phyloP scores from a whole-genome alignment of 1,140 invertebrate species.

The Zaprionus davidi region DNA sequence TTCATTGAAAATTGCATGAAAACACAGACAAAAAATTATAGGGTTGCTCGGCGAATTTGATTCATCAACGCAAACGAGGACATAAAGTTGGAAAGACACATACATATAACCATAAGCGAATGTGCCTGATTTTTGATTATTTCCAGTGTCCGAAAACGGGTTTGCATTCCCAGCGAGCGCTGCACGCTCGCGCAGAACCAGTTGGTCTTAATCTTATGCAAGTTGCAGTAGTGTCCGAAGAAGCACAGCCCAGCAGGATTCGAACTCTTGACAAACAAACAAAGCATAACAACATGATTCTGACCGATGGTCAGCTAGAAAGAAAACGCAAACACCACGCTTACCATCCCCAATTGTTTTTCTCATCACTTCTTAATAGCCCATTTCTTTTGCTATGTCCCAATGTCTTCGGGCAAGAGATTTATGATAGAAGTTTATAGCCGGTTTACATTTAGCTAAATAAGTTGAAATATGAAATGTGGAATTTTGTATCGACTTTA shows the following conservation, averaged over 20 bases:
- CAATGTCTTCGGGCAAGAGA: background rate
- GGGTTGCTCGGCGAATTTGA: conserved; percentile 49
- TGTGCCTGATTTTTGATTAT: conserved; percentile 25
- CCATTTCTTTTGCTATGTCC: background rate
- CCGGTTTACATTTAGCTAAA: background rate
- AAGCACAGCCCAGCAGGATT: conserved; percentile 19
- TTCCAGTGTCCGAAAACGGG: conserved; percentile 44
- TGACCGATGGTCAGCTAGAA: conserved; percentile 35
- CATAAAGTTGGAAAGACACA: conserved; percentile 19
- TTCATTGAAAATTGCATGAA: conserved; percentile 47
- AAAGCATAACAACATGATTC: conserved; percentile 10
- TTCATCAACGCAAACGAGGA: conserved; percentile 25
- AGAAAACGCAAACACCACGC: conserved; percentile 2
- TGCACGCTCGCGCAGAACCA: conserved; percentile 40
- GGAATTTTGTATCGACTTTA: too few relatives aligned
- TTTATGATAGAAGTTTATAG: background rate
- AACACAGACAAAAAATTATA: conserved; percentile 42
- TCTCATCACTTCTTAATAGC: background rate
- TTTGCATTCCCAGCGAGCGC: conserved; percentile 58
- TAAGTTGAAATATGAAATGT: too few relatives aligned
- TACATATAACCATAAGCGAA: conserved; percentile 26
- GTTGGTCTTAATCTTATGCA: conserved; percentile 50
- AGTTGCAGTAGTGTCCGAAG: conserved; percentile 3
- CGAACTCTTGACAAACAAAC: background rate
- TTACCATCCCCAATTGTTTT: background rate